phyloP scores from a whole-genome alignment of 2,888 invertebrate species.

The Onchidella celtica region DNA sequence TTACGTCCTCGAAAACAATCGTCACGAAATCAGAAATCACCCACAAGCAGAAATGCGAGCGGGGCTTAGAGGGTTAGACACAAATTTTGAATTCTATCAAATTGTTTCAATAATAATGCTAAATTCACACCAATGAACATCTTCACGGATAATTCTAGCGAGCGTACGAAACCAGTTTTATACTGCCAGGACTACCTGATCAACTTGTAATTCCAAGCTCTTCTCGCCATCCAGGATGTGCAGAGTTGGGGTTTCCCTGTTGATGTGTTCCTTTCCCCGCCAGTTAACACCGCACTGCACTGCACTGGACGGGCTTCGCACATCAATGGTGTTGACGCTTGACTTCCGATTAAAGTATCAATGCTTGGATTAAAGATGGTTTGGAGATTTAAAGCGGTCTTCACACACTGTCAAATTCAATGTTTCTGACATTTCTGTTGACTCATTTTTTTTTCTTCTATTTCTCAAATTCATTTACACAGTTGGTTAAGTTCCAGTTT shows the following conservation, averaged over 20 bases:
- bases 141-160: too few species aligned
- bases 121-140: too few species aligned
- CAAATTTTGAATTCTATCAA: too few species aligned
- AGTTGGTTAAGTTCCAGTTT: too few species aligned
- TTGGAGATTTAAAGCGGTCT: not conserved
- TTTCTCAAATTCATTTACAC: not conserved
- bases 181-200: not conserved
- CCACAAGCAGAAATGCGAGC: too few species aligned
- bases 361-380: conserved; percentile 27
- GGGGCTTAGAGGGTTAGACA: too few species aligned
- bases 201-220: not conserved
- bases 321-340: conserved; percentile 25
- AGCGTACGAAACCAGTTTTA: conserved; percentile 30
- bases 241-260: conserved; percentile 4
- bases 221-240: not conserved
- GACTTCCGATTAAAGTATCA: conserved; percentile 42
- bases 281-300: not conserved
- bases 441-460: not conserved
- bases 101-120: too few species aligned
- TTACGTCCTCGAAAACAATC: too few species aligned
- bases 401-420: not conserved
- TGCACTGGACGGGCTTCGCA: not conserved
- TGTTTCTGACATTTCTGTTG: not conserved
- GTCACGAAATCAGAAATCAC: too few species aligned
- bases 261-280: too few species aligned